These are phyloP conservation scores for Drosophila robusta DNA, from an alignment of 2,888 invertebrate genomes.

Conservation along the genomic window DNA sequence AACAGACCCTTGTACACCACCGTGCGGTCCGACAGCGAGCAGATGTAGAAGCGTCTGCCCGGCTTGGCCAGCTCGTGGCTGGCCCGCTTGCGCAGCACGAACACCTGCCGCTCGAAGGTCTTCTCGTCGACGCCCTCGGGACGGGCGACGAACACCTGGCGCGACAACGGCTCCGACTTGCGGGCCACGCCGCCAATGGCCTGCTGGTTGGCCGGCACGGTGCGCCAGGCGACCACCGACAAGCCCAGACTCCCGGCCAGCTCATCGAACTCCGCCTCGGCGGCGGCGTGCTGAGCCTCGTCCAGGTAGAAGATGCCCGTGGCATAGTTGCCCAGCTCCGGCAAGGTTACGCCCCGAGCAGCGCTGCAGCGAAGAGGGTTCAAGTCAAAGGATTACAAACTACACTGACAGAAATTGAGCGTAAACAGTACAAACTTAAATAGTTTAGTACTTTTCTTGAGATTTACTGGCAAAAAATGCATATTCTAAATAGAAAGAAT, in stretches of 20 bases:
- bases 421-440: too few relatives aligned
- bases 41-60: slow-evolving; percentile 97
- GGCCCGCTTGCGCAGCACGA: slow-evolving; percentile 96
- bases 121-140: slow-evolving; percentile 84
- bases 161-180: slow-evolving; percentile 97
- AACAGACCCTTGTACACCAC: slow-evolving; percentile 99
- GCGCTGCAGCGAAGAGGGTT: slow-evolving; percentile 87
- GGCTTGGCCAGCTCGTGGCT: slow-evolving; percentile 94
- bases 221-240: slow-evolving; percentile 96
- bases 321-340: slow-evolving; percentile 95
- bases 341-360: slow-evolving; percentile 92
- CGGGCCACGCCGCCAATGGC: slow-evolving; percentile 96
- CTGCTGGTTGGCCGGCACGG: slow-evolving; percentile 94
- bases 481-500: too few relatives aligned
- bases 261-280: slow-evolving; percentile 92
- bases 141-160: slow-evolving; percentile 95
- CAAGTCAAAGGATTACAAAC: neutral
- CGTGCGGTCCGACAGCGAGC: slow-evolving; percentile 95
- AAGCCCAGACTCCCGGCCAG: slow-evolving; percentile 93
- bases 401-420: neutral
- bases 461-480: too few relatives aligned
- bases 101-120: slow-evolving; percentile 89
- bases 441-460: too few relatives aligned
- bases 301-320: slow-evolving; percentile 98
- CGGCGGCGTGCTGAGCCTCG: slow-evolving; percentile 91